These are phyloP conservation scores for Amblyraja radiata DNA, from an alignment of 2,797 vertebrate genomes.

Conservation along the genomic window DNA sequence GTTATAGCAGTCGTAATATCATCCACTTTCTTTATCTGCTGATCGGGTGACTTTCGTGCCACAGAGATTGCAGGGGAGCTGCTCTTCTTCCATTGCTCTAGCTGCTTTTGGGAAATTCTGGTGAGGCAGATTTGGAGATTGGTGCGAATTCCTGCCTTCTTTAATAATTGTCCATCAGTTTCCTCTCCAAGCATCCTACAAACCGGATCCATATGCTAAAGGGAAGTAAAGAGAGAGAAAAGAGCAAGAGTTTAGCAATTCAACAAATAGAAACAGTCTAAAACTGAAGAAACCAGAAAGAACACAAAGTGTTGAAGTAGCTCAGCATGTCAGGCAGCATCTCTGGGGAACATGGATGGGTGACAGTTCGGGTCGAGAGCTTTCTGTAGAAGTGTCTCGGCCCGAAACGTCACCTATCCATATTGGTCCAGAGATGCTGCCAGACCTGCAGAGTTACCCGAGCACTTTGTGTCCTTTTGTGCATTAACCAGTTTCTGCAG, in stretches of 20 bases:
- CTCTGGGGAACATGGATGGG: no score
- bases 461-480: no score
- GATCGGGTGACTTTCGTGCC: neutral
- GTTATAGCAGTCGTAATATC: neutral
- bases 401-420: no score
- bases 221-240: neutral
- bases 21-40: neutral
- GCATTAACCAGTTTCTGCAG: no score
- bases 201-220: neutral
- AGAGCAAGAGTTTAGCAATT: neutral
- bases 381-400: rapidly evolving
- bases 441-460: no score
- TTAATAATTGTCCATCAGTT: constrained; percentile 8
- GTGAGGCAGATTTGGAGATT: constrained; percentile 16
- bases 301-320: no score
- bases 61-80: neutral
- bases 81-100: neutral
- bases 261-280: neutral
- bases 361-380: no score
- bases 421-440: no score
- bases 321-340: no score
- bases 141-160: constrained; percentile 18
- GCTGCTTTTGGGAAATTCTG: neutral
- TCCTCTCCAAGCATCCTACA: neutral
- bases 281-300: neutral